A percentile compares a stretch with the other conserved stretches of the same genome.
These are phyloP conservation scores for Agrotis clavis DNA, from an alignment of 2,888 invertebrate species.

Conservation along the genomic window DNA sequence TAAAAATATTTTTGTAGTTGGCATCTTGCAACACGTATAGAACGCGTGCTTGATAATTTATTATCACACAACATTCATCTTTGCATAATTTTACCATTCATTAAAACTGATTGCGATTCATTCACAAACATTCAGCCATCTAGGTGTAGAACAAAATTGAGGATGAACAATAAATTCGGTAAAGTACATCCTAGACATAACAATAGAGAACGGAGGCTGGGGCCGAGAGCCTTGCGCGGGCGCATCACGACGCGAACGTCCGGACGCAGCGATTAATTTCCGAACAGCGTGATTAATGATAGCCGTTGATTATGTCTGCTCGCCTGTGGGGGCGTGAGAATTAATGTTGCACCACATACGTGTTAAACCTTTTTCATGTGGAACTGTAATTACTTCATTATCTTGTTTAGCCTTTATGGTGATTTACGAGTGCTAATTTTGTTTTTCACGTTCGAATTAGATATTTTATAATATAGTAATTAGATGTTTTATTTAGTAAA, in stretches of 20 bases:
- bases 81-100: constrained; percentile 24
- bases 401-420: constrained; percentile 39
- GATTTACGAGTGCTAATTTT: constrained; percentile 19
- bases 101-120: constrained; percentile 6
- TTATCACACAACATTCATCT: background rate
- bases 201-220: constrained; percentile 68
- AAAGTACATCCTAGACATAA: constrained; percentile 66
- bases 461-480: background rate
- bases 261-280: constrained; percentile 76
- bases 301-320: constrained; percentile 69
- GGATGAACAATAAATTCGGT: constrained; percentile 54
- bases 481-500: background rate
- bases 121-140: background rate
- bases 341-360: constrained; percentile 68
- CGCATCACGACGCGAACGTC: constrained; percentile 64
- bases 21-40: background rate
- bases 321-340: constrained; percentile 75
- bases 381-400: constrained; percentile 65
- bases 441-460: background rate
- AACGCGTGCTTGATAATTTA: background rate
- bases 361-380: constrained; percentile 67
- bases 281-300: constrained; percentile 75
- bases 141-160: constrained; percentile 13
- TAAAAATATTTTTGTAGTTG: background rate
- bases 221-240: constrained; percentile 72